These are phyloP conservation scores for Glossophaga mutica DNA, from an alignment of 2,797 vertebrate genomes.

Conservation along the genomic window DNA sequence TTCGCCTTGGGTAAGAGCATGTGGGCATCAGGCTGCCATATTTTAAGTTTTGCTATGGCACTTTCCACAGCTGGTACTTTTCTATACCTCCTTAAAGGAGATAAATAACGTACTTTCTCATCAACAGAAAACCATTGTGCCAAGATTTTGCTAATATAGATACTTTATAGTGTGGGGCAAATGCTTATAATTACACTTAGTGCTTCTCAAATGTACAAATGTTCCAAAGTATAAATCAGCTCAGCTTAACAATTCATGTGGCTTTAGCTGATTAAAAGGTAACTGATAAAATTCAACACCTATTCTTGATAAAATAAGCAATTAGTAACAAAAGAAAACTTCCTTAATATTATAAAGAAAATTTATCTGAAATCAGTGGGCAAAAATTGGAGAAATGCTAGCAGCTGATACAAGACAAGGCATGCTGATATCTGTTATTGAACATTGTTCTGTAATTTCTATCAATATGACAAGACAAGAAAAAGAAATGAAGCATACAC, in stretches of 20 bases:
- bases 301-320: background rate
- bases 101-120: background rate
- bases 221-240: background rate
- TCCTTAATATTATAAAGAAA: background rate
- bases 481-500: background rate
- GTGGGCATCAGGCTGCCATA: background rate
- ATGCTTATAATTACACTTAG: background rate
- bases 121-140: background rate
- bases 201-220: background rate
- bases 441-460: background rate
- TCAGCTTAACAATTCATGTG: background rate
- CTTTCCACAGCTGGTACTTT: background rate
- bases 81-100: background rate
- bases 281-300: background rate
- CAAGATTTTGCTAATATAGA: background rate
- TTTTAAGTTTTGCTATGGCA: background rate
- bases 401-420: background rate
- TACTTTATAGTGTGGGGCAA: background rate
- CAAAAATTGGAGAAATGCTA: conserved; percentile 7
- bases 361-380: background rate
- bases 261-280: background rate
- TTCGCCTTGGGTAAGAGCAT: background rate
- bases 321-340: background rate
- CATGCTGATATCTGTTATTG: background rate
- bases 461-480: background rate